Evolutionary conservation across 2,888 invertebrate species (phyloP).

Genomic region (Neoascia interrupta): DNA sequence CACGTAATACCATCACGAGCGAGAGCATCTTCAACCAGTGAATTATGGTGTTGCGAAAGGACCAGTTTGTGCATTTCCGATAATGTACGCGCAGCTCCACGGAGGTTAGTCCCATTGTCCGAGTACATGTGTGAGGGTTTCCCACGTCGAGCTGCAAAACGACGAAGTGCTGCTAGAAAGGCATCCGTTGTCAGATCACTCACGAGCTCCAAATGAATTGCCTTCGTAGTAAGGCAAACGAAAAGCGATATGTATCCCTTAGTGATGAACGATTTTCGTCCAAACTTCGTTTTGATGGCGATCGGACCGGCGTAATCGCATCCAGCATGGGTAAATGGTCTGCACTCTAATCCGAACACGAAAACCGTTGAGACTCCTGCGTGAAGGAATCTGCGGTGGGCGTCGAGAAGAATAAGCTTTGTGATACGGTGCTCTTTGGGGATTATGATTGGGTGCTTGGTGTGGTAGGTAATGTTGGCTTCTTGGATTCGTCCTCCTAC

Average conservation of each 20-base stretch:
- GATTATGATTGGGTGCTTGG: neutral
- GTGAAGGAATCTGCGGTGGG: neutral
- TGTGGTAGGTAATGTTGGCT: neutral
- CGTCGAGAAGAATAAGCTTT: neutral
- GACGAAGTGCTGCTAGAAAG: neutral
- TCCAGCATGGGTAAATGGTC: neutral
- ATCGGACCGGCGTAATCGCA: neutral
- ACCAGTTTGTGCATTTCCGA: neutral
- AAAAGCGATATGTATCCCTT: constrained; percentile 26
- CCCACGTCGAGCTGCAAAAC: neutral
- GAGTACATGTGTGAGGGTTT: constrained; percentile 16
- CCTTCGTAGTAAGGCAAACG: constrained; percentile 8
- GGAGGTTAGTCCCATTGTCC: constrained; percentile 33
- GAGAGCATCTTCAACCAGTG: too few relatives aligned
- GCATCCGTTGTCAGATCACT: neutral
- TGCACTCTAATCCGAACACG: neutral
- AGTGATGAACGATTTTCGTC: neutral
- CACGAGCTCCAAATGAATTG: neutral
- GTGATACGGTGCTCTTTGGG: neutral
- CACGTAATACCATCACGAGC: neutral
- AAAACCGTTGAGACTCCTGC: neutral
- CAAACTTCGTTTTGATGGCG: constrained; percentile 1
- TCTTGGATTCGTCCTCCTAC: neutral
- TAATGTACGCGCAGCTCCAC: constrained; percentile 7
- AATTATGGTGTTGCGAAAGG: neutral